Evolutionary conservation across 2,888 invertebrate genomes (phyloP).

Genomic region (Trachelus stipa): DNA sequence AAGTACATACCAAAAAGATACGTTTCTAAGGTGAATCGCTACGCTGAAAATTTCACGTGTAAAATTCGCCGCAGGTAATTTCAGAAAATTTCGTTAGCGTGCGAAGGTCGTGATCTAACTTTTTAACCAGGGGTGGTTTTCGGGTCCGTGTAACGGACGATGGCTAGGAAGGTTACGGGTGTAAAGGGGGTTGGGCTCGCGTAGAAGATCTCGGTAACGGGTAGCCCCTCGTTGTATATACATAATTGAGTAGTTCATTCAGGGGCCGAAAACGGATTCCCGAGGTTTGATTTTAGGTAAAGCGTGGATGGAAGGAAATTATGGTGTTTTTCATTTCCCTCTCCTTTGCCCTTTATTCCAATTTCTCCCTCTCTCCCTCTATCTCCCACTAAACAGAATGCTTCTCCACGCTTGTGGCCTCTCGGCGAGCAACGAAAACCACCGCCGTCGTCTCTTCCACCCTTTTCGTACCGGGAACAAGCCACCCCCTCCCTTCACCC

Average conservation of each 20-base stretch:
- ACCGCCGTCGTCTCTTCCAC: background rate
- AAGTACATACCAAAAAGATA: background rate
- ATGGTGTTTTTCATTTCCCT: constrained; percentile 10
- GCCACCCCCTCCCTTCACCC: constrained; percentile 19
- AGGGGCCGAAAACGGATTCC: constrained; percentile 11
- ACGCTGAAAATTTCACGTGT: background rate
- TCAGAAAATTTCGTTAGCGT: background rate
- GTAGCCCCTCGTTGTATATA: constrained; percentile 14
- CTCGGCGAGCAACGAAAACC: constrained; percentile 16
- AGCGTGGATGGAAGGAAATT: constrained; percentile 19
- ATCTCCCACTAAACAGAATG: constrained; percentile 21
- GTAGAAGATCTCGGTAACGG: constrained; percentile 7
- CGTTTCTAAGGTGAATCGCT: too few species aligned
- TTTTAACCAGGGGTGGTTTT: background rate
- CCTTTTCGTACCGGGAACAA: constrained; percentile 7
- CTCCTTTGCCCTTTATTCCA: too few species aligned
- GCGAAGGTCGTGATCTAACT: background rate
- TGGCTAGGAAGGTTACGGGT: background rate
- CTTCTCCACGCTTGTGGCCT: constrained; percentile 3
- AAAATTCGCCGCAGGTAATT: background rate
- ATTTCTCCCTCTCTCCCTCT: constrained; percentile 12
- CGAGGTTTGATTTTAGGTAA: constrained; percentile 25
- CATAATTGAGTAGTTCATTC: constrained; percentile 22
- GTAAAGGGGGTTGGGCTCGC: background rate
- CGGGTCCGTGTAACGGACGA: background rate